Percentiles rank a stretch among this genome's conserved stretches.
Evolutionary conservation across 1,140 invertebrate species (phyloP).

Genomic region (Zophobas atratus): DNA sequence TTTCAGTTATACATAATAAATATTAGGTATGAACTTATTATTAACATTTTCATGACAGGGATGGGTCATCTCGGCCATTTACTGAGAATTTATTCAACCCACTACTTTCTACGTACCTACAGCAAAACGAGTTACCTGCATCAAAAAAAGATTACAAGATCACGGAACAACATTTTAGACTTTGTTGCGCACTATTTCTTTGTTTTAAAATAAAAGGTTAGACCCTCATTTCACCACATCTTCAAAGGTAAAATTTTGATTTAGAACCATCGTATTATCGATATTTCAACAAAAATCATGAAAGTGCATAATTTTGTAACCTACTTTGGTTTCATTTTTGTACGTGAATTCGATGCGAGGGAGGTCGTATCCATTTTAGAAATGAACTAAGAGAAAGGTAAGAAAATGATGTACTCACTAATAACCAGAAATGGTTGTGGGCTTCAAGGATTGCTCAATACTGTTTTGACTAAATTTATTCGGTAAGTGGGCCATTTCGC

Average conservation of each 20-base stretch:
- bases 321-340: conserved; percentile 25
- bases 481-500: conserved; percentile 9
- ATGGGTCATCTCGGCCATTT: conserved; percentile 31
- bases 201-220: conserved; percentile 28
- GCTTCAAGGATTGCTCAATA: conserved; percentile 26
- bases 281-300: conserved; percentile 4
- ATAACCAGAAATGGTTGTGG: conserved; percentile 33
- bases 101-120: conserved; percentile 18
- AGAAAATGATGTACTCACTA: neutral
- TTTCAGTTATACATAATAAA: conserved; percentile 34
- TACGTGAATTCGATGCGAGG: neutral
- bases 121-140: conserved; percentile 11
- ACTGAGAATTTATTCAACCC: conserved; percentile 36
- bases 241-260: conserved; percentile 23
- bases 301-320: conserved; percentile 7
- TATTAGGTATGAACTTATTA: conserved; percentile 9
- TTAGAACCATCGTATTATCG: neutral
- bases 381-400: conserved; percentile 20
- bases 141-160: neutral
- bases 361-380: conserved; percentile 5
- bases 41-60: conserved; percentile 32
- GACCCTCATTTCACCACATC: conserved; percentile 2
- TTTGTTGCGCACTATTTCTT: conserved; percentile 8
- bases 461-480: conserved; percentile 20
- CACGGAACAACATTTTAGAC: neutral